Evolutionary conservation across 2,888 invertebrate genomes (phyloP), one percentile per base, ranked within the genome.

Genomic region (Diaperis boleti): DNA sequence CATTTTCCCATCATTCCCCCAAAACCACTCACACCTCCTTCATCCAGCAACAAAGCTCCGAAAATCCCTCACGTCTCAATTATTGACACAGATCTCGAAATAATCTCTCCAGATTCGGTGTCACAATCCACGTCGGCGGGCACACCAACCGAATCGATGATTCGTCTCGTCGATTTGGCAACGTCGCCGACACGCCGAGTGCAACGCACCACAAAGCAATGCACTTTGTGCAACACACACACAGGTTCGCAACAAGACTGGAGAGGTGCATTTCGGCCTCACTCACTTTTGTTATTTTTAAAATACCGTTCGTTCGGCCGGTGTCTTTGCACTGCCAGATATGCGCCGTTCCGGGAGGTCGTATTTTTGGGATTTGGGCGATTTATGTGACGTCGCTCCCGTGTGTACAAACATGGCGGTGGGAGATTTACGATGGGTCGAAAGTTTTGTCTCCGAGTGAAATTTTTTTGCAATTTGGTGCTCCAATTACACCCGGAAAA

Each of bases 241-340:
- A 7, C 47, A 37, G 37, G 37, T 37, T 52, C 20, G 52, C 26
- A 39, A 52, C 49, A 18, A 37, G 14, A 14, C 52, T 20, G 11
- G 11, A 11, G 37, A 11, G 37, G 18, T 52, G 18, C 37, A 57
- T 57, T 57, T 57, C 47, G 47, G 56, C 44, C 2, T 35, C 49
- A 10, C 33, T 15, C 56, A 56, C 56, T 56, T 55, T 56, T 57
- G 56, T 49, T 57, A 57, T 57, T 57, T 57, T 57, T 57, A 49
- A 57, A 57, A 56, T 57, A 45, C 47, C 56, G 44, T 44, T 56
- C 8, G 3, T 7, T 10, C 44, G 18, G 10, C 33, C 11, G 42
- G 45, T 45, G 56, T 57, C 56, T 57, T 57, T 57, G 56, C 26
- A 57, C 56, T 57, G 45, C 35, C 10, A 57, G 45, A 57, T 47